Evolutionary conservation across 2,113 vertebrate species (phyloP).

Genomic region (Amphiprion ocellaris): DNA sequence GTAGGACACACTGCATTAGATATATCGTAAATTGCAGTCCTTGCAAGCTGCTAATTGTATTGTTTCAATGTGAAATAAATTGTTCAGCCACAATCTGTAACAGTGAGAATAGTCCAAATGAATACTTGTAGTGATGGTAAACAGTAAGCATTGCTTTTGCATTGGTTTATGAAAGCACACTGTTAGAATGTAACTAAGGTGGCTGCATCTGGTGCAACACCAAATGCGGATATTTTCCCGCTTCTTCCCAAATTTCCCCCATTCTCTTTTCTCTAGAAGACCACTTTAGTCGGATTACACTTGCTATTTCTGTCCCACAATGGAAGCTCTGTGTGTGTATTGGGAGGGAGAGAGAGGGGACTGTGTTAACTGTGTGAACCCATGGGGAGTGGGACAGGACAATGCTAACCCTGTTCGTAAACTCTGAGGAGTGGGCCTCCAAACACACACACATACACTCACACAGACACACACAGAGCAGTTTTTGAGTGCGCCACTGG

Average conservation of each 20-base stretch:
- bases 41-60: too few relatives aligned
- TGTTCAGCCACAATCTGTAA: too few relatives aligned
- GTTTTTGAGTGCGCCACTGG: slow-evolving; percentile 63
- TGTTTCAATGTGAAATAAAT: too few relatives aligned
- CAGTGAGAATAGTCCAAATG: too few relatives aligned
- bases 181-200: neutral
- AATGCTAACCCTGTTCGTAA: slow-evolving; percentile 79
- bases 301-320: slow-evolving; percentile 71
- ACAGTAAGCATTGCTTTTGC: neutral
- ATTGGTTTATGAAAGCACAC: neutral
- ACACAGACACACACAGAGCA: slow-evolving; percentile 31
- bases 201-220: neutral
- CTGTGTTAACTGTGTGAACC: slow-evolving; percentile 72
- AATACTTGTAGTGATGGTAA: neutral
- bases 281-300: slow-evolving; percentile 66
- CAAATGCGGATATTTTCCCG: slow-evolving; percentile 13
- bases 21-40: too few relatives aligned
- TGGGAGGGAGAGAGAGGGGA: slow-evolving; percentile 43
- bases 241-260: slow-evolving; percentile 27
- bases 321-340: slow-evolving; percentile 69
- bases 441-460: slow-evolving; percentile 20
- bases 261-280: slow-evolving; percentile 36
- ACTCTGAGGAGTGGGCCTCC: slow-evolving; percentile 63
- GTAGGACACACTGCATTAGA: too few relatives aligned
- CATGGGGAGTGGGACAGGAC: slow-evolving; percentile 71